Evolutionary conservation across 2,888 invertebrate species (phyloP), one percentile per base, ranked within the genome.

Genomic region (Candidula unifasciata): DNA sequence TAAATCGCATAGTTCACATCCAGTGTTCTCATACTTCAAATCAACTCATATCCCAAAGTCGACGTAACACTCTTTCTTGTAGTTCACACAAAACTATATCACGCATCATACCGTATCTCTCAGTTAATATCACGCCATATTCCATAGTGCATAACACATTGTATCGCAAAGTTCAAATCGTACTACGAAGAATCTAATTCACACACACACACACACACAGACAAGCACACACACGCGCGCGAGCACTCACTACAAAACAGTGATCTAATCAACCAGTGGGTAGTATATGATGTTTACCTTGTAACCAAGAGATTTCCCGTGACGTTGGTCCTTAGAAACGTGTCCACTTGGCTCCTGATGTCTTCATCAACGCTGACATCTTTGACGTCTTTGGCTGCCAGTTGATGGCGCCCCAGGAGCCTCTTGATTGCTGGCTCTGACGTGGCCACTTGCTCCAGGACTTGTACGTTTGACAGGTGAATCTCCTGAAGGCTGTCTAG

Each of bases 291-390:
- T 44, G 44, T 66, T 68, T 27, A 84, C 84, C 84, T 64, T 52
- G 60, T 66, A 54, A 83, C 81, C 27, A 85, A 76, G 66, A 86
- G 86, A 30, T 82, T 84, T 24, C 73, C 78, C 16, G 37, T 37
- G 10, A 78, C 68, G 78, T 87, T 85, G 16, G 87, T 88, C 37
- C 88, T 86, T 10, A 90, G 86, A 81, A 91, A 91, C 21, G 89
- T 87, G 8, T 86, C 83, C 24, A 91, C 91, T 0, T 89, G 87
- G 2, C 87, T 86, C 76, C 87, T 88, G 64, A 91, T 90, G 82
- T 91, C 91, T 33, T 90, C 89, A 79, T 91, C 91, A 5, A 90
- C 89, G 8, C 86, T 82, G 30, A 89, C 74, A 35, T 82, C 69
- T 0, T 87, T 80, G 82, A 88, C 89, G 73, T 90, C 89, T 66